Evolutionary conservation across 2,888 invertebrate genomes (phyloP).

Genomic region (Trissoscelio sp.): DNA sequence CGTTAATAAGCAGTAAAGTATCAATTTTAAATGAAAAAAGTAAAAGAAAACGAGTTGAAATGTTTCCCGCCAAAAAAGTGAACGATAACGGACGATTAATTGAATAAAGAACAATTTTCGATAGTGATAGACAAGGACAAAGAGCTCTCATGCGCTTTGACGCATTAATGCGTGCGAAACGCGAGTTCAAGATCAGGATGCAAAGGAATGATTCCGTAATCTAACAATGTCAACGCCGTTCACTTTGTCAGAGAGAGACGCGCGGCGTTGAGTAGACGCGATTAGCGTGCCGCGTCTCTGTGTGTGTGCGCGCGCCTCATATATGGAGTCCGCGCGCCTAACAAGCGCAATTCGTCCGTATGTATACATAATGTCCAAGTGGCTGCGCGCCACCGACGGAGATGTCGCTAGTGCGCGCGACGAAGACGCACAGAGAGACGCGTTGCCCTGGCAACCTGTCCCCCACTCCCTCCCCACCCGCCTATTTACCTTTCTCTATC

Average conservation of each 20-base stretch:
- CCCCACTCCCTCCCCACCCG: constrained; percentile 26
- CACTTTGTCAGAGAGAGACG: constrained; percentile 61
- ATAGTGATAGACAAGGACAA: constrained; percentile 22
- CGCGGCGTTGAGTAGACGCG: constrained; percentile 62
- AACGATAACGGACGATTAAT: background rate
- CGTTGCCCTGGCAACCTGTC: constrained; percentile 49
- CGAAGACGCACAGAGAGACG: constrained; percentile 42
- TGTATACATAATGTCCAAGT: constrained; percentile 70
- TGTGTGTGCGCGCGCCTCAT: constrained; percentile 46
- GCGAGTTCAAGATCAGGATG: constrained; percentile 70
- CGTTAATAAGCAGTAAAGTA: too few relatives aligned
- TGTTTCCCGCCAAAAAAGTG: too few relatives aligned
- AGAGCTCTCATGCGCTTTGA: constrained; percentile 37
- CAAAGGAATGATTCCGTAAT: constrained; percentile 69
- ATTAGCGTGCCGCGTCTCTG: constrained; percentile 61
- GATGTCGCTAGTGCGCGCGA: constrained; percentile 3
- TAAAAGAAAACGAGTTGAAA: too few relatives aligned
- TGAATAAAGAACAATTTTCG: background rate
- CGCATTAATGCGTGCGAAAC: constrained; percentile 64
- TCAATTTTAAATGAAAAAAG: too few relatives aligned
- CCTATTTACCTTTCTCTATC: constrained; percentile 67
- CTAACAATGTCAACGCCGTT: constrained; percentile 71
- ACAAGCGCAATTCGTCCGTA: constrained; percentile 68
- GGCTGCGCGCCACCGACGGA: constrained; percentile 25
- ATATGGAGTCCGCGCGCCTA: constrained; percentile 44